Conservation (phyloP, 2,113 vertebrate genomes). For the Polypterus bichir region DNA sequence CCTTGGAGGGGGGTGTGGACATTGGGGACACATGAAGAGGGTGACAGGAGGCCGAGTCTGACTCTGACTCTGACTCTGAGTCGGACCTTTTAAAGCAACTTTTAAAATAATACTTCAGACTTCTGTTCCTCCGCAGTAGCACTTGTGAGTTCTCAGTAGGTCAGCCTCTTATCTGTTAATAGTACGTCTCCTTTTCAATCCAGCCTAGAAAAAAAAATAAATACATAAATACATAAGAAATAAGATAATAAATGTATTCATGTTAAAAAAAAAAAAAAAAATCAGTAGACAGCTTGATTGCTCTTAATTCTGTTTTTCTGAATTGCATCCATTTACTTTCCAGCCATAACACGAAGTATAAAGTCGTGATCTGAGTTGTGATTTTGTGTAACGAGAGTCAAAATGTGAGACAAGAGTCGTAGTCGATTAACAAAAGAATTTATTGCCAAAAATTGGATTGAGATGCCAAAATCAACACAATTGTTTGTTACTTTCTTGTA, state of each 20-base stretch:
- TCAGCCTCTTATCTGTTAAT: constrained; percentile 37
- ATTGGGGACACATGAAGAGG: too few species aligned
- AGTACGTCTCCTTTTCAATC: constrained; percentile 70
- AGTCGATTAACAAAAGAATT: too few species aligned
- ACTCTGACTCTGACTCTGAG: constrained; percentile 33
- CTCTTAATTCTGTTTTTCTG: constrained; percentile 10
- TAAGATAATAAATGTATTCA: constrained; percentile 24
- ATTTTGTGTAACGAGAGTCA: too few species aligned
- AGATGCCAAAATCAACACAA: too few species aligned
- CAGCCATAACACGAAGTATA: too few species aligned
- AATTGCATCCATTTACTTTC: too few species aligned
- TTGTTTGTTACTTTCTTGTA: too few species aligned
- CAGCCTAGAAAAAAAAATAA: constrained; percentile 50
- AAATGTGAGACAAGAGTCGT: too few species aligned
- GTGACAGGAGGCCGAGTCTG: constrained; percentile 3
- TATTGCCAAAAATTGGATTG: too few species aligned
- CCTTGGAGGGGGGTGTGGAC: too few species aligned
- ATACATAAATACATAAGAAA: constrained; percentile 27
- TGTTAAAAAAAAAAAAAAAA: constrained; percentile 20
- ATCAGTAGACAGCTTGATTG: constrained; percentile 33
- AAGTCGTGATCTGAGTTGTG: too few species aligned
- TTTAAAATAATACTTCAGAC: constrained; percentile 27
- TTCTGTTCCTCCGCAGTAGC: constrained; percentile 11
- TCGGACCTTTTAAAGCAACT: constrained; percentile 32
- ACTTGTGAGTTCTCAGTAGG: background rate